Percentiles rank a stretch among this genome's conserved stretches.
These are phyloP conservation scores for Andrena haemorrhoa DNA, from an alignment of 2,888 invertebrate species.

Conservation along the genomic window DNA sequence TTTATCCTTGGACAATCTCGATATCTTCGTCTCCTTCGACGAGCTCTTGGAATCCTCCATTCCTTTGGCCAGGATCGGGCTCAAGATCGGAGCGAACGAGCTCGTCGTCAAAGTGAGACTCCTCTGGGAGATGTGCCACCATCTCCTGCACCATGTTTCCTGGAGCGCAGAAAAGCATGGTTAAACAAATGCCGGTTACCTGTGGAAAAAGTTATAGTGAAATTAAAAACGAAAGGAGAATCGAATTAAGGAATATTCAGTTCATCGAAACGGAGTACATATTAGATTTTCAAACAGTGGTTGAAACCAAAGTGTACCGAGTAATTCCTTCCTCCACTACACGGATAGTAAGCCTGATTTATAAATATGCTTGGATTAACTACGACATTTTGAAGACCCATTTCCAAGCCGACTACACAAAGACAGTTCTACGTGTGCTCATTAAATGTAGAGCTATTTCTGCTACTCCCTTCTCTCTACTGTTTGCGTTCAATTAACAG, in stretches of 20 bases:
- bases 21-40: slow-evolving; percentile 38
- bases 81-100: slow-evolving; percentile 78
- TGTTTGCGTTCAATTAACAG: slow-evolving; percentile 40
- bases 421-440: neutral
- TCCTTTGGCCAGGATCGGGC: slow-evolving; percentile 76
- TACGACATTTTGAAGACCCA: neutral
- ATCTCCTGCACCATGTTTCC: slow-evolving; percentile 89
- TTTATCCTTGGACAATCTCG: slow-evolving; percentile 22
- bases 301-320: too few species aligned
- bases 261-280: too few species aligned
- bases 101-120: slow-evolving; percentile 76
- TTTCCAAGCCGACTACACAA: neutral
- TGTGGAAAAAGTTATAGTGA: too few species aligned
- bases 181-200: neutral
- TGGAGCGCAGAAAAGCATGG: slow-evolving; percentile 77
- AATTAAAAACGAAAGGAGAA: too few species aligned
- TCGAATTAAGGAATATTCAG: too few species aligned
- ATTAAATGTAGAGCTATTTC: neutral
- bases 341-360: too few species aligned
- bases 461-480: slow-evolving; percentile 4
- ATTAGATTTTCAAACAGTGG: too few species aligned
- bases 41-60: slow-evolving; percentile 38
- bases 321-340: too few species aligned
- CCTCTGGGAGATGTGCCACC: slow-evolving; percentile 85
- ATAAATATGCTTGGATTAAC: too few species aligned